These are phyloP conservation scores for Spisula solida DNA, from an alignment of 2,888 invertebrate genomes.

Conservation along the genomic window DNA sequence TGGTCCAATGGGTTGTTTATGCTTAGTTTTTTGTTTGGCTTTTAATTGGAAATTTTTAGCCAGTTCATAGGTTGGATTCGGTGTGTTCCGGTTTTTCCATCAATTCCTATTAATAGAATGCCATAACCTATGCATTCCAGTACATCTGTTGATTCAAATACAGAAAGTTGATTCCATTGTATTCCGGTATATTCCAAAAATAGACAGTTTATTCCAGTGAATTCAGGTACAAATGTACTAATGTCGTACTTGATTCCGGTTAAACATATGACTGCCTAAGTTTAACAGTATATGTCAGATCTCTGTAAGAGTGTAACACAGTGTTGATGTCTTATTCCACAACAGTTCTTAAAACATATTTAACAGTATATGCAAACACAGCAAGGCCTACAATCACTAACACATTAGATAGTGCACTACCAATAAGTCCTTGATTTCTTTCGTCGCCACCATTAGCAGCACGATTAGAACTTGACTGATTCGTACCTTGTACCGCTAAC, in stretches of 20 bases:
- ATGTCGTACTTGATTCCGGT: neutral
- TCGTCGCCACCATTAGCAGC: constrained; percentile 70
- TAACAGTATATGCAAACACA: constrained; percentile 96
- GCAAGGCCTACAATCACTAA: constrained; percentile 96
- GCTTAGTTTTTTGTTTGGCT: no score
- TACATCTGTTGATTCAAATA: no score
- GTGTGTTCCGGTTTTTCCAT: no score
- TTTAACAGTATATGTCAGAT: neutral
- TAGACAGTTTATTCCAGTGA: neutral
- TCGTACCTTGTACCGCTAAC: constrained; percentile 63
- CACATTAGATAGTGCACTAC: constrained; percentile 93
- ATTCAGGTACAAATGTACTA: neutral
- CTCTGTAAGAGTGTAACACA: neutral
- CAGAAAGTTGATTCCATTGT: neutral
- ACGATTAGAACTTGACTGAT: constrained; percentile 64
- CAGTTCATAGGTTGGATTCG: no score
- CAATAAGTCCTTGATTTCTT: constrained; percentile 80
- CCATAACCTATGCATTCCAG: no score
- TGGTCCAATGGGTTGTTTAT: no score
- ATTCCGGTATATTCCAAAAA: neutral
- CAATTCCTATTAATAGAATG: no score
- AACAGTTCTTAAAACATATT: constrained; percentile 91
- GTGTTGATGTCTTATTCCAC: constrained; percentile 75
- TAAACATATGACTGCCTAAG: neutral
- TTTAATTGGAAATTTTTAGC: no score